Percentiles rank a stretch among this genome's conserved stretches.
Evolutionary conservation across 2,113 vertebrate genomes (phyloP).

Genomic region (Panurus biarmicus): DNA sequence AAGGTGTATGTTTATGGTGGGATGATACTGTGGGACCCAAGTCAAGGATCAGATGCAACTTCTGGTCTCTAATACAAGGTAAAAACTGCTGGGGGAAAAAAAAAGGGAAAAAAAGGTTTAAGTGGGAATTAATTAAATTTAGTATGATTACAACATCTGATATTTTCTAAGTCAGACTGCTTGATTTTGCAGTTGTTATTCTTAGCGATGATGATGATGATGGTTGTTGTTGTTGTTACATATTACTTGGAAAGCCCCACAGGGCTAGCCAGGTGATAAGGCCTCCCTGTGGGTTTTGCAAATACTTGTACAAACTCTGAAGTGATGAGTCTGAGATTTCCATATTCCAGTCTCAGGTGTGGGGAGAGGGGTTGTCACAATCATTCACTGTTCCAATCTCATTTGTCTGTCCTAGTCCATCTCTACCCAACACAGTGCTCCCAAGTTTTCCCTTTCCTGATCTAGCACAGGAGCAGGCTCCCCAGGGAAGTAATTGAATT

Average conservation of each 20-base stretch:
- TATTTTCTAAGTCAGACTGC: neutral
- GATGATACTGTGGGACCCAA: neutral
- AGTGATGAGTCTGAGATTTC: neutral
- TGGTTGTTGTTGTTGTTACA: accelerated
- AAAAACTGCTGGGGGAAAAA: neutral
- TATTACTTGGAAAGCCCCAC: neutral
- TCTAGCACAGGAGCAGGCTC: neutral
- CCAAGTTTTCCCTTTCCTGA: neutral
- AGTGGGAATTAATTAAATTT: neutral
- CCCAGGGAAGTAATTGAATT: neutral
- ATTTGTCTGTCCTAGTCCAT: neutral
- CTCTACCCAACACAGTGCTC: neutral
- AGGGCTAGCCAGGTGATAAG: accelerated
- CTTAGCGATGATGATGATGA: neutral
- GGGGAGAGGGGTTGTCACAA: neutral
- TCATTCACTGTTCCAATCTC: neutral
- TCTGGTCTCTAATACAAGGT: neutral
- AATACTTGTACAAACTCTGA: neutral
- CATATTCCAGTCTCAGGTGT: neutral
- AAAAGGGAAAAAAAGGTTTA: neutral
- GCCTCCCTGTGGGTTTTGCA: neutral
- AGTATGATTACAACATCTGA: neutral
- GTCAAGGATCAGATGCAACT: neutral
- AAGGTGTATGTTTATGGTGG: neutral
- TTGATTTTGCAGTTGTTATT: neutral